Conservation (phyloP, 2,113 vertebrate species). For the Mixornis gularis region DNA sequence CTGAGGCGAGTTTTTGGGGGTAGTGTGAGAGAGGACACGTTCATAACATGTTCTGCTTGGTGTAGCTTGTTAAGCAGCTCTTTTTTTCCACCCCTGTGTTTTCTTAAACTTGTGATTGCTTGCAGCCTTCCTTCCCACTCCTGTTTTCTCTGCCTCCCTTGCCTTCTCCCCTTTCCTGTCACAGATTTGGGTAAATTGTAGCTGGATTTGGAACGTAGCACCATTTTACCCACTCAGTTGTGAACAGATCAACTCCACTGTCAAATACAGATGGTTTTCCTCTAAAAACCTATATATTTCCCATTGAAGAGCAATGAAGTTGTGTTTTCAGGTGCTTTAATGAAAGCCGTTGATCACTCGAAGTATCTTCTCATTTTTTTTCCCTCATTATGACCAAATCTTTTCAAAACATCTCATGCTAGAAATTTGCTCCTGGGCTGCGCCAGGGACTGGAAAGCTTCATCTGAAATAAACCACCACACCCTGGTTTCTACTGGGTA, state of each 20-base stretch:
- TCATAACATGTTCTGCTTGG: not conserved
- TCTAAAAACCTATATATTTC: not conserved
- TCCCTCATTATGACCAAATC: not conserved
- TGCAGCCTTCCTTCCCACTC: not conserved
- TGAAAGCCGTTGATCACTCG: not conserved
- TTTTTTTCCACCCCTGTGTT: not conserved
- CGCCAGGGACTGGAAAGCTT: conserved; percentile 6
- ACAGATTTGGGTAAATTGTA: not conserved
- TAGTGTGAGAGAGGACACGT: not conserved
- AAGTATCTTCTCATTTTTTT: not conserved
- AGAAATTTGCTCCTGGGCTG: not conserved
- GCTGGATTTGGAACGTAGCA: not conserved
- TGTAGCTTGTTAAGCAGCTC: not conserved
- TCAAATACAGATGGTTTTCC: not conserved
- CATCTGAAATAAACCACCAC: not conserved
- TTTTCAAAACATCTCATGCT: not conserved
- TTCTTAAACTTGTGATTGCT: conserved; percentile 25
- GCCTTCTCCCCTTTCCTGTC: not conserved
- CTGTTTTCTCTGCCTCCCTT: conserved; percentile 7
- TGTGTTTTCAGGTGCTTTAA: not conserved
- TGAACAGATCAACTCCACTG: not conserved
- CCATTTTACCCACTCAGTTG: not conserved
- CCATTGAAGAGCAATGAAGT: not conserved
- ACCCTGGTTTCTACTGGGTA: not conserved
- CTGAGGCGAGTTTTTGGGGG: not conserved